These are phyloP conservation scores for Macrostomum cliftonense DNA, from an alignment of 2,888 invertebrate species.

Conservation along the genomic window DNA sequence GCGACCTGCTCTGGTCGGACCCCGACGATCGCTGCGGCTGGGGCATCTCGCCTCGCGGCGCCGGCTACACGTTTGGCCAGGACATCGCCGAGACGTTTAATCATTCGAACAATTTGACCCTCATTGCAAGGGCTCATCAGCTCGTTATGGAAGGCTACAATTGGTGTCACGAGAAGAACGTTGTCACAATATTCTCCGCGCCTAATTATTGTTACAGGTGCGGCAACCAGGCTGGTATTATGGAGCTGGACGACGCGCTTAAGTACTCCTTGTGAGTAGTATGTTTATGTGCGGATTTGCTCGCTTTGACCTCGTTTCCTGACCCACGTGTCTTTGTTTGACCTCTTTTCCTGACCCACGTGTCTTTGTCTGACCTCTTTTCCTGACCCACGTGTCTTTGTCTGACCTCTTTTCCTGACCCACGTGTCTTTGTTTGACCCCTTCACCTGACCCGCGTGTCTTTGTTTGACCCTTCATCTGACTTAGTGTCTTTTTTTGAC, in stretches of 20 bases:
- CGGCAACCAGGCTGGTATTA: conserved; percentile 97
- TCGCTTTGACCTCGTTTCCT: too few relatives aligned
- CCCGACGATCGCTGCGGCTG: conserved; percentile 99
- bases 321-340: too few relatives aligned
- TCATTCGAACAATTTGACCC: conserved; percentile 92
- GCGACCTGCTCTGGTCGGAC: conserved; percentile 97
- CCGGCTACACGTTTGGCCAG: conserved; percentile 98
- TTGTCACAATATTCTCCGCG: conserved; percentile 98
- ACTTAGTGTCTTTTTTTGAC: too few relatives aligned
- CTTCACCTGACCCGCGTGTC: too few relatives aligned
- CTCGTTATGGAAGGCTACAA: conserved; percentile 81
- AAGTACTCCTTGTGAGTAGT: conserved; percentile 99
- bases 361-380: too few relatives aligned
- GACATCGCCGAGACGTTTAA: conserved; percentile 99
- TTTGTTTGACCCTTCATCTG: too few relatives aligned
- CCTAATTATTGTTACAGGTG: conserved; percentile 99
- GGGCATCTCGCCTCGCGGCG: conserved; percentile 98
- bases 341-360: too few relatives aligned
- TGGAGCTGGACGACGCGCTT: conserved; percentile 97
- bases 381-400: too few relatives aligned
- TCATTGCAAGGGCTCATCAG: conserved; percentile 96
- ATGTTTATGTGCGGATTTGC: too few relatives aligned
- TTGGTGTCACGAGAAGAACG: conserved; percentile 92
- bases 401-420: too few relatives aligned
- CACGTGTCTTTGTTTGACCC: too few relatives aligned